Percentiles rank a stretch among this genome's conserved stretches.
Conservation (phyloP, 2,888 invertebrate species). For the Omphaloscelis lunosa region DNA sequence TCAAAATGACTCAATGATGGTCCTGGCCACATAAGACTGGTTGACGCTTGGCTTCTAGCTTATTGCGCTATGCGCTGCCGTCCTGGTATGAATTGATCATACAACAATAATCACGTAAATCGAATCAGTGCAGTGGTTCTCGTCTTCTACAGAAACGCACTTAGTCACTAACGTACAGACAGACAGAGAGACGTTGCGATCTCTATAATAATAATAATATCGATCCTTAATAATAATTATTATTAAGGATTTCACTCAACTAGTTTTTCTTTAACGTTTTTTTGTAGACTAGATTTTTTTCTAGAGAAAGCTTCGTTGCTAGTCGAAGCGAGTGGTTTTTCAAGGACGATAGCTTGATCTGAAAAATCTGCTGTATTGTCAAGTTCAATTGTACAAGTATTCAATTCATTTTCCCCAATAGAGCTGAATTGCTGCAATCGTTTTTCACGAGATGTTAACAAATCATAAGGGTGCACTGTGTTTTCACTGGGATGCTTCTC, state of each 20-base stretch:
- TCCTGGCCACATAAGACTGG: not conserved
- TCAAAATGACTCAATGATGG: too few relatives aligned
- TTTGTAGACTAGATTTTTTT: not conserved
- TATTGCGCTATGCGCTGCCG: not conserved
- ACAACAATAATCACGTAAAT: not conserved
- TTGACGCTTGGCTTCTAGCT: not conserved
- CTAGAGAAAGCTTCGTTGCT: not conserved
- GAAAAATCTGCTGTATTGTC: slow-evolving; percentile 2
- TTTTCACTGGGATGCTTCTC: not conserved
- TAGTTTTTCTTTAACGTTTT: not conserved
- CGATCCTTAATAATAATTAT: not conserved
- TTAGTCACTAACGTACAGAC: not conserved
- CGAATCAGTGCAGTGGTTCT: not conserved
- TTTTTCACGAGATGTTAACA: not conserved
- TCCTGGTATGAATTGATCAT: not conserved
- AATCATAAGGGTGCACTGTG: not conserved
- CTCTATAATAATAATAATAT: not conserved
- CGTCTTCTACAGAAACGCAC: not conserved
- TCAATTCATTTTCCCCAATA: not conserved
- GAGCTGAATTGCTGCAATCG: not conserved
- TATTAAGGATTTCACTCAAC: not conserved
- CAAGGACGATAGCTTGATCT: too few relatives aligned
- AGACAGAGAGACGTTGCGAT: not conserved
- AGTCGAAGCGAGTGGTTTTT: not conserved
- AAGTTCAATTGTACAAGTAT: slow-evolving; percentile 53